Conservation (phyloP, 2,888 invertebrate species). For the Mythimna albipuncta region DNA sequence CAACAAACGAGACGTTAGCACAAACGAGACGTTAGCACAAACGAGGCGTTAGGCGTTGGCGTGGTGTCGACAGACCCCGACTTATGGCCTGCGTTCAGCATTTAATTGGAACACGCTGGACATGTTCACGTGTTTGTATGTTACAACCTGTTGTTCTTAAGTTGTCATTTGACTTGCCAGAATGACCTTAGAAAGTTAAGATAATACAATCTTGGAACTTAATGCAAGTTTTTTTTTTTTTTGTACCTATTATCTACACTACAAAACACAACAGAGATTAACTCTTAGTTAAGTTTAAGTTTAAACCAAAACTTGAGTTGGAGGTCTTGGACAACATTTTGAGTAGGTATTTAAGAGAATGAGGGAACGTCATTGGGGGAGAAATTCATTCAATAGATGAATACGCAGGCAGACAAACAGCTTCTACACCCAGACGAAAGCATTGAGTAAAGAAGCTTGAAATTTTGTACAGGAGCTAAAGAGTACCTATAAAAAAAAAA, state of each 20-base stretch:
- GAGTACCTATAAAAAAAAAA: too few species aligned
- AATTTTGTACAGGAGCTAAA: neutral
- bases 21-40: constrained; percentile 40
- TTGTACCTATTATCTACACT: neutral
- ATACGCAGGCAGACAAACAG: too few species aligned
- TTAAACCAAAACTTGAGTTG: neutral
- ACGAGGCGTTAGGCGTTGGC: constrained; percentile 37
- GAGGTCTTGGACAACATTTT: neutral
- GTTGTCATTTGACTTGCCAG: constrained; percentile 9
- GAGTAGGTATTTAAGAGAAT: neutral
- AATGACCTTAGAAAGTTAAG: constrained; percentile 1
- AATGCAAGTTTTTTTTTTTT: neutral
- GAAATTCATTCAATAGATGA: neutral
- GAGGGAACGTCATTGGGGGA: too few species aligned
- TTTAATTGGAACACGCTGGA: constrained; percentile 59
- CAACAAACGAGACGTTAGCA: constrained; percentile 41
- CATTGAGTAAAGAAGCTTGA: neutral
- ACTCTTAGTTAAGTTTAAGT: neutral
- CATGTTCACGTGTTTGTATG: constrained; percentile 40
- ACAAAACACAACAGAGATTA: too few species aligned
- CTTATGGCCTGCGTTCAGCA: constrained; percentile 40
- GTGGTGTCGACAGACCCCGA: constrained; percentile 43
- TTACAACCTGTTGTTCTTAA: constrained; percentile 17
- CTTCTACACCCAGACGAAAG: neutral
- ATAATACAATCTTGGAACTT: too few species aligned